Evolutionary conservation across 2,113 vertebrate species (phyloP).

Genomic region (Oncorhynchus keta): DNA sequence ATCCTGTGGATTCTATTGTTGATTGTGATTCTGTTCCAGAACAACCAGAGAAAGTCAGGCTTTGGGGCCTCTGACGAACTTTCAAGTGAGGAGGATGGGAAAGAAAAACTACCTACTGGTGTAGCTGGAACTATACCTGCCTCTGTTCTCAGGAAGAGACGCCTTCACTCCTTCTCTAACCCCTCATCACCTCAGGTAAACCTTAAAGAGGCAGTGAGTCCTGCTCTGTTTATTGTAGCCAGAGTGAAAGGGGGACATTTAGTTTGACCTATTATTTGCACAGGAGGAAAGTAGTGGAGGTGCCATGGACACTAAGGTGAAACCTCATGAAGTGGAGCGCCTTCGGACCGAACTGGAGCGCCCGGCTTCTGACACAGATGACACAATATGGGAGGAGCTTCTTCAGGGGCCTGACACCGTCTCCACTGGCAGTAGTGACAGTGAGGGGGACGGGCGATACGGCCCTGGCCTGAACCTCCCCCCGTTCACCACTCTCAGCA

Average conservation of each 20-base stretch:
- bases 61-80: conserved; percentile 84
- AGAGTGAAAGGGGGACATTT: not conserved
- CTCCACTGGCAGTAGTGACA: conserved; percentile 87
- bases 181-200: conserved; percentile 38
- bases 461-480: conserved; percentile 52
- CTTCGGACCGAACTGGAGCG: conserved; percentile 59
- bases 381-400: conserved; percentile 94
- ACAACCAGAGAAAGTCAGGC: conserved; percentile 50
- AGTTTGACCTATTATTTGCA: not conserved
- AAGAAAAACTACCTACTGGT: conserved; percentile 51
- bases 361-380: conserved; percentile 88
- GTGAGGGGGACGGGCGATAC: conserved; percentile 68
- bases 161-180: conserved; percentile 36
- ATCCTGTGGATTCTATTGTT: not conserved
- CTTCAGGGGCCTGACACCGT: conserved; percentile 88
- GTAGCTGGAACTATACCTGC: conserved; percentile 69
- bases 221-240: too few relatives aligned
- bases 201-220: not conserved
- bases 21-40: conserved; percentile 60
- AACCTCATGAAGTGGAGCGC: conserved; percentile 57
- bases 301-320: conserved; percentile 11
- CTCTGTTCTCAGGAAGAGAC: conserved; percentile 73
- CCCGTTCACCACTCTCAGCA: conserved; percentile 61
- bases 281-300: conserved; percentile 48
- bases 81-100: conserved; percentile 80